phyloP scores from a whole-genome alignment of 2,113 vertebrate species.

The Ammodramus savannarum region DNA sequence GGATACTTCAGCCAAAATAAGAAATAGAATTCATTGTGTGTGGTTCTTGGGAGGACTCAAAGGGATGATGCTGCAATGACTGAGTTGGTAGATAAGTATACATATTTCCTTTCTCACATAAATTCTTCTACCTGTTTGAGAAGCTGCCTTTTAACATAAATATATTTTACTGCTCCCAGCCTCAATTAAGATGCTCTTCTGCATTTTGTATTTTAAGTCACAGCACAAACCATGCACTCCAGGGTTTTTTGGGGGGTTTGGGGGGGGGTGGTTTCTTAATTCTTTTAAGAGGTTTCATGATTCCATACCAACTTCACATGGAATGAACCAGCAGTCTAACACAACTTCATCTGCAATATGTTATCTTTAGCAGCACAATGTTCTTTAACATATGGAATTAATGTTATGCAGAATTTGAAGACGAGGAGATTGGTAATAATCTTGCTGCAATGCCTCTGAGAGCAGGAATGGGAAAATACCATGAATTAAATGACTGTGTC shows the following conservation, averaged over 20 bases:
- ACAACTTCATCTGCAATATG: background rate
- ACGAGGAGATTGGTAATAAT: background rate
- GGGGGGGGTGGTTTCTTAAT: background rate
- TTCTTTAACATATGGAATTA: background rate
- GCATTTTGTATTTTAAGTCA: background rate
- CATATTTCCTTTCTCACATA: background rate
- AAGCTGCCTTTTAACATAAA: background rate
- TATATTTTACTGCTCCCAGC: background rate
- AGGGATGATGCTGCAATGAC: background rate
- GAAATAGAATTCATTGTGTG: background rate
- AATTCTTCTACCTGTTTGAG: background rate
- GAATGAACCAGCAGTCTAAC: background rate
- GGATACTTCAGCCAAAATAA: background rate
- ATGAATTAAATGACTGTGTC: background rate
- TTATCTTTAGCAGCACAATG: background rate
- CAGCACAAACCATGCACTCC: background rate
- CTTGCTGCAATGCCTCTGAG: background rate
- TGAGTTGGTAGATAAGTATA: background rate
- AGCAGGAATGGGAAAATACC: background rate
- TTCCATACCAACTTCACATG: background rate
- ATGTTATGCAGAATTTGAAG: background rate
- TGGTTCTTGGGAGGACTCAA: background rate
- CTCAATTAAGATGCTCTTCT: background rate
- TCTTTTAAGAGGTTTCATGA: background rate
- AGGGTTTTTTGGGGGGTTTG: fast-evolving